Evolutionary conservation across 2,797 vertebrate species (phyloP).

Genomic region (Chelon labrosus): DNA sequence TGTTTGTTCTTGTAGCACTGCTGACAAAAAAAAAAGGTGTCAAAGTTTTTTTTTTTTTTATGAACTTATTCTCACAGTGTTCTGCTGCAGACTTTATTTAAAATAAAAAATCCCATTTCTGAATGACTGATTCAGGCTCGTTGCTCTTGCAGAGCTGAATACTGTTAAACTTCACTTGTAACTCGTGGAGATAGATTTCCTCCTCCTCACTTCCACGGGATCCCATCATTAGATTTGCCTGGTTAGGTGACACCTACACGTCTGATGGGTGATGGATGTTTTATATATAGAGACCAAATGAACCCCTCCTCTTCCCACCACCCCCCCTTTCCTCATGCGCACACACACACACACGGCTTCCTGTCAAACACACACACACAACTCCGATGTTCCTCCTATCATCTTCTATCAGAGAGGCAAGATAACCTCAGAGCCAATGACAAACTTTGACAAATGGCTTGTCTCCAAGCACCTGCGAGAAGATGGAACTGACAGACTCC

Average conservation of each 20-base stretch:
- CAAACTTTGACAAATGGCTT: constrained; percentile 88
- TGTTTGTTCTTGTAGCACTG: no score
- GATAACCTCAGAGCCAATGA: constrained; percentile 89
- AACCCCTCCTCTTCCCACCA: constrained; percentile 55
- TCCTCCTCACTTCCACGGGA: constrained; percentile 71
- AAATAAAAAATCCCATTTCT: constrained; percentile 37
- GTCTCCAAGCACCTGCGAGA: constrained; percentile 84
- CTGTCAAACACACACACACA: constrained; percentile 46
- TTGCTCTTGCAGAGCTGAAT: constrained; percentile 39
- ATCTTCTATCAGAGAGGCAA: constrained; percentile 84
- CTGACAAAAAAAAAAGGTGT: no score
- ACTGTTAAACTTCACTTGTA: constrained; percentile 72
- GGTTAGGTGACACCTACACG: constrained; percentile 82
- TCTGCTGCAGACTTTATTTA: constrained; percentile 27
- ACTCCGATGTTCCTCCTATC: constrained; percentile 79
- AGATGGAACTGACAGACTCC: constrained; percentile 87
- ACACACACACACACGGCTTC: constrained; percentile 38
- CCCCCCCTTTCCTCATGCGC: constrained; percentile 50
- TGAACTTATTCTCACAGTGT: constrained; percentile 24
- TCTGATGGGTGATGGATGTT: constrained; percentile 86
- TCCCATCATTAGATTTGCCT: constrained; percentile 85
- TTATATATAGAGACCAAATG: constrained; percentile 87
- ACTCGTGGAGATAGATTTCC: constrained; percentile 77
- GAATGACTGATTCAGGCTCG: constrained; percentile 51
- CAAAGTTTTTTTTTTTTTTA: constrained; percentile 6